Evolutionary conservation across 2,113 vertebrate genomes (phyloP).

Genomic region (Reinhardtius hippoglossoides): DNA sequence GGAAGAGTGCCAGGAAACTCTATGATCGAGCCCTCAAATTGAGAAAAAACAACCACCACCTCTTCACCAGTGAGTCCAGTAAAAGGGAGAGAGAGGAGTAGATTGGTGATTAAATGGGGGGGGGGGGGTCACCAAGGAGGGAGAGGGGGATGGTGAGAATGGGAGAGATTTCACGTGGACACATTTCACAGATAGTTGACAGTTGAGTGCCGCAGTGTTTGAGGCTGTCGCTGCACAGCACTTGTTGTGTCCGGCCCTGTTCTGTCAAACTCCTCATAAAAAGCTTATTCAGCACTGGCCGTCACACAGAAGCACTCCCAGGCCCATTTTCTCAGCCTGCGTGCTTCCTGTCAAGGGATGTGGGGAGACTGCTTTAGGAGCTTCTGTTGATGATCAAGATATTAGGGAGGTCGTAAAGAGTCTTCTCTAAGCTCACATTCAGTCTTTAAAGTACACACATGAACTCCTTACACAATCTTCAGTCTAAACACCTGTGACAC

Average conservation of each 20-base stretch:
- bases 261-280: conserved; percentile 40
- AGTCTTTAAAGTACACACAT: neutral
- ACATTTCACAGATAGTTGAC: conserved; percentile 27
- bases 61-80: conserved; percentile 93
- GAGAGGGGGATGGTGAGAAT: conserved; percentile 7
- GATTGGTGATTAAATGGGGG: neutral
- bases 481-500: neutral
- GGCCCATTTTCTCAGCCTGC: conserved; percentile 8
- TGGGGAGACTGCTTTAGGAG: conserved; percentile 13
- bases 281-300: conserved; percentile 34
- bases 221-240: neutral
- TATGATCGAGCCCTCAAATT: conserved; percentile 96
- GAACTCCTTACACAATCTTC: neutral
- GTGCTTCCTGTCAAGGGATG: conserved; percentile 10
- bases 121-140: neutral
- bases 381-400: conserved; percentile 11
- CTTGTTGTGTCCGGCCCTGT: conserved; percentile 37
- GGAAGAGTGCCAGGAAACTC: conserved; percentile 96
- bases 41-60: conserved; percentile 98
- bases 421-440: neutral
- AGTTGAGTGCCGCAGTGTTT: conserved; percentile 27
- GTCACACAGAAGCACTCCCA: conserved; percentile 20
- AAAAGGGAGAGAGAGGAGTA: neutral
- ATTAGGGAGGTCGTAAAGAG: conserved; percentile 4
- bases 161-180: conserved; percentile 11